Percentiles rank a stretch among this genome's conserved stretches.
These are phyloP conservation scores for Craniophora ligustri DNA, from an alignment of 2,888 invertebrate species.

Conservation along the genomic window DNA sequence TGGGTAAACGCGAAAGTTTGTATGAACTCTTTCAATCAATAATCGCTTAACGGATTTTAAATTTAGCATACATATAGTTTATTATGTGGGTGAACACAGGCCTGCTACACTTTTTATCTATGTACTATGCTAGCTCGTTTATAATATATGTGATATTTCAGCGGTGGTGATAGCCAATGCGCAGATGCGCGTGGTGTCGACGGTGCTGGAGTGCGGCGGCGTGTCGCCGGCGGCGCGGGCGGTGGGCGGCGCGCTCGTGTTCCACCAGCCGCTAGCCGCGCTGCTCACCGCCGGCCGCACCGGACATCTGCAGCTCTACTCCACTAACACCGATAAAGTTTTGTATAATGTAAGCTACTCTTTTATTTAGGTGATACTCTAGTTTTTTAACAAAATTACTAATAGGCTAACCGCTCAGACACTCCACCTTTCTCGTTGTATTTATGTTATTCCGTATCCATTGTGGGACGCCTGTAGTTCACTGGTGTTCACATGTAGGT, in stretches of 20 bases:
- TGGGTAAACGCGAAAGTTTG: no score
- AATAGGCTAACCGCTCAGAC: no score
- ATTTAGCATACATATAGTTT: no score
- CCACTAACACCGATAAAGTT: slow-evolving; percentile 79
- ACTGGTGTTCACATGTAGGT: no score
- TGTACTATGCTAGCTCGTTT: neutral
- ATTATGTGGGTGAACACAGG: no score
- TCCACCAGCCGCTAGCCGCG: slow-evolving; percentile 68
- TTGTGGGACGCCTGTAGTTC: no score
- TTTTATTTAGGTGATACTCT: neutral
- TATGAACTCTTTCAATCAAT: no score
- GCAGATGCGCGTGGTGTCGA: slow-evolving; percentile 73
- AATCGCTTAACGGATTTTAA: no score
- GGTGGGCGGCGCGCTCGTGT: slow-evolving; percentile 70
- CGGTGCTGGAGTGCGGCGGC: slow-evolving; percentile 83
- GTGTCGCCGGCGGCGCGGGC: slow-evolving; percentile 73
- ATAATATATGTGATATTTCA: slow-evolving; percentile 52
- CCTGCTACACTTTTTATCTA: no score
- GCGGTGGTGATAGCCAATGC: slow-evolving; percentile 81
- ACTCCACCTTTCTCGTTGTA: no score
- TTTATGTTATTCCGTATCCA: no score
- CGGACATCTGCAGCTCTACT: slow-evolving; percentile 82
- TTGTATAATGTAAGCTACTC: slow-evolving; percentile 80
- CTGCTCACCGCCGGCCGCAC: slow-evolving; percentile 79
- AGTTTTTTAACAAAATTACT: no score